phyloP scores from a whole-genome alignment of 1,140 invertebrate species.

The Gonioctena quinquepunctata region DNA sequence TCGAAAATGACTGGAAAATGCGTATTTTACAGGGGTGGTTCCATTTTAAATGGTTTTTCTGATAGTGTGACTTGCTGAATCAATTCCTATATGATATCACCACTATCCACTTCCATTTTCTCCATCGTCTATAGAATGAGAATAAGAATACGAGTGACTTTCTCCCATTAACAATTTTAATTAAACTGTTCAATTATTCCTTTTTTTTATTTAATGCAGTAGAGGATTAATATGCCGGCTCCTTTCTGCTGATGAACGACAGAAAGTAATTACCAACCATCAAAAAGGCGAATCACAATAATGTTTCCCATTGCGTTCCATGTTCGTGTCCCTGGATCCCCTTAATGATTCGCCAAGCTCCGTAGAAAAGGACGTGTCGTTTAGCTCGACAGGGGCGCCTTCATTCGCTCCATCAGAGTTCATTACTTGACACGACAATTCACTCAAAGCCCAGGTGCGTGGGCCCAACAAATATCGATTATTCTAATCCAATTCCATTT shows the following conservation, averaged over 20 bases:
- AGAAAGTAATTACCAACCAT: neutral
- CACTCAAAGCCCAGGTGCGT: slow-evolving; percentile 45
- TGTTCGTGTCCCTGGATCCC: neutral
- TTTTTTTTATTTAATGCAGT: too few relatives aligned
- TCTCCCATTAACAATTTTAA: too few relatives aligned
- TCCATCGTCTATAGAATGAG: too few relatives aligned
- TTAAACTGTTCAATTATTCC: too few relatives aligned
- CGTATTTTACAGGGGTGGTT: too few relatives aligned
- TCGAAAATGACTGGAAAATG: too few relatives aligned
- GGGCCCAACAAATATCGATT: slow-evolving; percentile 37
- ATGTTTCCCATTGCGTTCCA: neutral
- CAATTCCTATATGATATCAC: too few relatives aligned
- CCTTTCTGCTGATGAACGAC: neutral
- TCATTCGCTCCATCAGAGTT: slow-evolving; percentile 40
- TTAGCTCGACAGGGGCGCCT: slow-evolving; percentile 18
- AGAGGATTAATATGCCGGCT: too few relatives aligned
- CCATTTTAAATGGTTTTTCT: too few relatives aligned
- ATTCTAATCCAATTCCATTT: slow-evolving; percentile 42
- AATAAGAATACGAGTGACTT: too few relatives aligned
- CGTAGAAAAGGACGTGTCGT: neutral
- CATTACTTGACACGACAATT: slow-evolving; percentile 46
- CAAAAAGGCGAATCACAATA: neutral
- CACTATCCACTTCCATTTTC: too few relatives aligned
- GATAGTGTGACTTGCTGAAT: too few relatives aligned
- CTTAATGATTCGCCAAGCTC: neutral